Conservation (phyloP, 2,113 vertebrate species). For the Tinamus guttatus region DNA sequence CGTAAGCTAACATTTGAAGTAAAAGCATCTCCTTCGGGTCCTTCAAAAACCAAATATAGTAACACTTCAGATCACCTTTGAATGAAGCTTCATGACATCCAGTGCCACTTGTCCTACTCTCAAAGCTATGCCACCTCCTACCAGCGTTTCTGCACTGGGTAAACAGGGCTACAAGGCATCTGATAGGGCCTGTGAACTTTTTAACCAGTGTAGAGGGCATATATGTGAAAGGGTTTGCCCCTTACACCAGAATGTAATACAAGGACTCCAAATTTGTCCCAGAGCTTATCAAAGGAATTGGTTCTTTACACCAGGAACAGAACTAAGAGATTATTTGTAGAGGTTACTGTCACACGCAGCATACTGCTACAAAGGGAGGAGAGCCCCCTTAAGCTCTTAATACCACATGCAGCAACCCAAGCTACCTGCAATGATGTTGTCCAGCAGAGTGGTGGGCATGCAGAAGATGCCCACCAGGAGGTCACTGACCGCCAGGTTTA, state of each 20-base stretch:
- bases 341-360: background rate
- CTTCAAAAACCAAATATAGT: background rate
- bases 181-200: background rate
- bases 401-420: fast-evolving
- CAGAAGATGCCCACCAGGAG: constrained; percentile 96
- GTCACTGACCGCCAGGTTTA: constrained; percentile 93
- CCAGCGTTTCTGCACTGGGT: background rate
- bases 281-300: background rate
- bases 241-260: background rate
- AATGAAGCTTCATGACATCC: background rate
- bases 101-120: background rate
- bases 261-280: background rate
- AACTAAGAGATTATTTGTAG: background rate
- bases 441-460: constrained; percentile 94
- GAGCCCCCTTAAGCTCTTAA: too few relatives aligned
- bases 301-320: background rate
- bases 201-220: too few relatives aligned
- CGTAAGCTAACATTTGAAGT: background rate
- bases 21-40: too few relatives aligned
- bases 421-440: constrained; percentile 94
- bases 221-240: background rate
- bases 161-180: background rate
- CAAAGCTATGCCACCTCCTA: background rate
- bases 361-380: fast-evolving
- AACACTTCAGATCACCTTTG: background rate